Evolutionary conservation across 2,888 invertebrate genomes (phyloP), one percentile per base, ranked within the genome.

Genomic region (Cerceris ruficornis): DNA sequence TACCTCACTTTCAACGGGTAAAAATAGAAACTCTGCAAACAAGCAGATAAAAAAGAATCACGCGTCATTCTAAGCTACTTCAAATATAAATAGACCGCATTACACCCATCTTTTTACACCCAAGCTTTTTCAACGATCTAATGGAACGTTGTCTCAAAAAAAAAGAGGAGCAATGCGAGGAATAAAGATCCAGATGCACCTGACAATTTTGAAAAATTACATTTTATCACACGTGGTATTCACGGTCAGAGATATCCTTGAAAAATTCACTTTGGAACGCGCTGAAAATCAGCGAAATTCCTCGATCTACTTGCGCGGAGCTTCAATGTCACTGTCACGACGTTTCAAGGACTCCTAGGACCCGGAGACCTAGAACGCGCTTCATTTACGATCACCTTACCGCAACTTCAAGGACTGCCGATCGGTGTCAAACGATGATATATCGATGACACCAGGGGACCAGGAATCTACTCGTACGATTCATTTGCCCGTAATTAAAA

Each of bases 401-500:
- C 41, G 71, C 64, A 65, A 62, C 71, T 66, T 71, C 80, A 78
- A 80, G 79, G 80, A 42, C 79, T 54, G 61, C 52, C 65, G 71
- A 80, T 61, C 57, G 49, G 42, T 49, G 65, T 42, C 41, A 15
- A 54, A 61, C 59, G 62, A 50, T 66, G 70, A 75, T 80, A 75
- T 77, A 81, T 66, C 71, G 71, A 61, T 41, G 81, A 69, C 55
- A 71, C 28, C 58, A n/a, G 41, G 57, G 42, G 66, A 60, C 66
- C 71, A 76, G 72, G 82, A 84, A 82, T 75, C 74, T 71, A 39
- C 69, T 64, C 69, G 68, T 60, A 69, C 73, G 76, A 84, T 73
- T 85, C 79, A 76, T 76, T 83, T 77, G 55, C 64, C 54, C 69
- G 83, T 86, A 86, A 86, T 86, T 86, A 86, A 86, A 86, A 82